Evolutionary conservation across 2,797 vertebrate species (phyloP).

Genomic region (Discoglossus pictus): DNA sequence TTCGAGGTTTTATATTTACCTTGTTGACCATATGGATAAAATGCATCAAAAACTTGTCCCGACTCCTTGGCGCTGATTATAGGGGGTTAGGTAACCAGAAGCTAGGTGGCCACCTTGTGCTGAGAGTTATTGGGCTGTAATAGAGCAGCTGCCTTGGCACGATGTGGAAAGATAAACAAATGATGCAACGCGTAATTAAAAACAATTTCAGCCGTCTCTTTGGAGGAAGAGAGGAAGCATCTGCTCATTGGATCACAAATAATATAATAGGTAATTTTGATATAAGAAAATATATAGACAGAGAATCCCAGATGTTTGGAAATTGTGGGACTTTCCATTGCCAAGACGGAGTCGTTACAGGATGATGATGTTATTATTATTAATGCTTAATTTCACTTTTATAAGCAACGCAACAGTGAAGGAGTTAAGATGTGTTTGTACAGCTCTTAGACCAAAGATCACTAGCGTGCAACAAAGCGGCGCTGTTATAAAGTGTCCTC

Average conservation of each 20-base stretch:
- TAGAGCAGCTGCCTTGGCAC: neutral
- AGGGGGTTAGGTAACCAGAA: neutral
- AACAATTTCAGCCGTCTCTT: slow-evolving; percentile 8
- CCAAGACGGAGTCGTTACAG: slow-evolving; percentile 3
- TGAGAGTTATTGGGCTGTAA: neutral
- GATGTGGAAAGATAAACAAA: slow-evolving; percentile 7
- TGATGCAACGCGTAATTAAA: slow-evolving; percentile 7
- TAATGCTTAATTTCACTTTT: neutral
- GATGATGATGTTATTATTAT: neutral
- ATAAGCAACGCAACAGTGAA: neutral
- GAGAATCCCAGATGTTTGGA: slow-evolving; percentile 33
- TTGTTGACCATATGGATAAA: too few relatives aligned
- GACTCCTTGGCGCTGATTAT: neutral
- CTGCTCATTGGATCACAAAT: slow-evolving; percentile 21
- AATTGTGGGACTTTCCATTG: slow-evolving; percentile 11
- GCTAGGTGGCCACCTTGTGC: neutral
- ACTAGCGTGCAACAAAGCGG: too few relatives aligned
- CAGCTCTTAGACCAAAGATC: too few relatives aligned
- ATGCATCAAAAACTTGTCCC: too few relatives aligned
- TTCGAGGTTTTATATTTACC: too few relatives aligned
- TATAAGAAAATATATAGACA: slow-evolving; percentile 17
- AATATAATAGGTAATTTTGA: slow-evolving; percentile 18
- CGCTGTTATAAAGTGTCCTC: too few relatives aligned
- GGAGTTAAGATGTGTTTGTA: neutral
- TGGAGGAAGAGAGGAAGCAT: slow-evolving; percentile 15